These are phyloP conservation scores for Rhipidura dahli DNA, from an alignment of 2,113 vertebrate genomes.

Conservation along the genomic window DNA sequence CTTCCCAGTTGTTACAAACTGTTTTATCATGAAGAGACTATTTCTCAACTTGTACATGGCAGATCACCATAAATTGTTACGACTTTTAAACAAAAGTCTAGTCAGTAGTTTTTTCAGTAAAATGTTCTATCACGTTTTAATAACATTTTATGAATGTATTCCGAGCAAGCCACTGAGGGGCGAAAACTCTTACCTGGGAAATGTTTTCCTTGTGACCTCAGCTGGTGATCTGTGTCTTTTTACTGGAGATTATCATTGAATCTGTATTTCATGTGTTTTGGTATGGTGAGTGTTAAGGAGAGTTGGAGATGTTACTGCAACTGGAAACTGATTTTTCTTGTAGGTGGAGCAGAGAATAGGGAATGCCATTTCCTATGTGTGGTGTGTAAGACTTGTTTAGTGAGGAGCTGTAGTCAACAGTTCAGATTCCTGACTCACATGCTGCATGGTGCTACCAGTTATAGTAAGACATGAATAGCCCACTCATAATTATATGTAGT, in stretches of 20 bases:
- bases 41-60: slow-evolving; percentile 51
- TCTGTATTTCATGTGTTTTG: not conserved
- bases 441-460: slow-evolving; percentile 18
- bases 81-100: slow-evolving; percentile 59
- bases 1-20: slow-evolving; percentile 45
- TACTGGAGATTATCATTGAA: not conserved
- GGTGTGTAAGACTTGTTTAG: slow-evolving; percentile 29
- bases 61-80: slow-evolving; percentile 60
- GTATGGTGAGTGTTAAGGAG: slow-evolving; percentile 6
- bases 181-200: not conserved
- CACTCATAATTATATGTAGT: slow-evolving; percentile 29
- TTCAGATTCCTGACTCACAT: slow-evolving; percentile 54
- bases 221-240: not conserved
- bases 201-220: slow-evolving; percentile 42
- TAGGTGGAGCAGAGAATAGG: slow-evolving; percentile 12
- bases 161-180: not conserved
- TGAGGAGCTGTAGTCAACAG: slow-evolving; percentile 27
- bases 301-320: not conserved
- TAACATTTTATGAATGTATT: slow-evolving; percentile 57
- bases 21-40: slow-evolving; percentile 53
- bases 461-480: slow-evolving; percentile 22
- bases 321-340: slow-evolving; percentile 40
- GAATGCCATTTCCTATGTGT: not conserved
- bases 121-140: slow-evolving; percentile 57
- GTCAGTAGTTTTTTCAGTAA: slow-evolving; percentile 44